Conservation (phyloP, 2,888 invertebrate species). For the Idaea biselata region DNA sequence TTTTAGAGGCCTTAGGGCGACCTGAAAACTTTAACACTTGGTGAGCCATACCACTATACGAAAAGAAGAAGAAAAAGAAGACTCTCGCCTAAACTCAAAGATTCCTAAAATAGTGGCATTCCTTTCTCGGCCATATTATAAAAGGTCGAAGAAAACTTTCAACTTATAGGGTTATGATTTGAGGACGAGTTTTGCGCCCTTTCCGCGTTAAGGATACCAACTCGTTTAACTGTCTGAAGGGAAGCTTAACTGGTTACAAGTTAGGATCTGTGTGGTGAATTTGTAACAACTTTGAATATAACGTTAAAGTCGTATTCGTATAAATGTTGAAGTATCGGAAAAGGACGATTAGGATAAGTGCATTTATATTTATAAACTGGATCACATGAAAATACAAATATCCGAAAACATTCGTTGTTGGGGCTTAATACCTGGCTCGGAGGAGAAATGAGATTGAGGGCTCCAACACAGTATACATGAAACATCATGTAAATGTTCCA, state of each 20-base stretch:
- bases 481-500: no score
- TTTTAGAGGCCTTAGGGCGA: no score
- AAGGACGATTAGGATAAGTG: not conserved
- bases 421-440: no score
- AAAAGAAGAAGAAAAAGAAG: no score
- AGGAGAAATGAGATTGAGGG: no score
- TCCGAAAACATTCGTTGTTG: no score
- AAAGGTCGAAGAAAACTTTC: not conserved
- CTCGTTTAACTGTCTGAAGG: not conserved
- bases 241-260: not conserved
- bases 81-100: not conserved
- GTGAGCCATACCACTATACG: no score
- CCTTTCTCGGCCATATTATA: not conserved
- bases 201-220: not conserved
- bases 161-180: slow-evolving; percentile 1
- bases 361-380: no score
- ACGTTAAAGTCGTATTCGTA: not conserved
- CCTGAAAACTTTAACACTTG: no score
- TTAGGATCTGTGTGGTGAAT: not conserved
- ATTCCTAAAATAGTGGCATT: not conserved
- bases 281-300: not conserved
- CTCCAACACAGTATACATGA: no score
- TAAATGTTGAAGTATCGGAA: not conserved
- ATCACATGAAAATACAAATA: no score
- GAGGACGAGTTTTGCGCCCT: not conserved